A percentile compares a stretch with the other conserved stretches of the same genome.
Conservation (phyloP, 2,113 vertebrate genomes). For the Orycteropus afer region DNA sequence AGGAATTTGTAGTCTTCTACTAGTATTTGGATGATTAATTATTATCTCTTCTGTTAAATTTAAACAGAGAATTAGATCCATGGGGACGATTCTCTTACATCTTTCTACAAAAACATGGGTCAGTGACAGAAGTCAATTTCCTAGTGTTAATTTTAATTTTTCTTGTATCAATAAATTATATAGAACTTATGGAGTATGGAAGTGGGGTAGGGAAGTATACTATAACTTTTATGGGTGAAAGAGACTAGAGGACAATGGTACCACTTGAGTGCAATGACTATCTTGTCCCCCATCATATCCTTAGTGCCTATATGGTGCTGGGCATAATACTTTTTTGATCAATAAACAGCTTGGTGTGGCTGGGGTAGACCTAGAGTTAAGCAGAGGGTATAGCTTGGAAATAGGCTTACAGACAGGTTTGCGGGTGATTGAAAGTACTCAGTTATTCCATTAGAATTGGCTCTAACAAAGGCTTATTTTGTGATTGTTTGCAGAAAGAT, state of each 20-base stretch:
- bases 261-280: background rate
- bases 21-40: conserved; percentile 51
- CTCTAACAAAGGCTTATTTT: conserved; percentile 77
- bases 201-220: background rate
- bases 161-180: background rate
- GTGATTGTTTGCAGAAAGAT: conserved; percentile 91
- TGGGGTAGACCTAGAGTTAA: background rate
- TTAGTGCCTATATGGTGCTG: background rate
- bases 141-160: conserved; percentile 14
- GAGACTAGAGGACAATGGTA: background rate
- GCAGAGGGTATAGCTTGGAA: background rate
- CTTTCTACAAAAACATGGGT: background rate
- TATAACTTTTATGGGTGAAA: background rate
- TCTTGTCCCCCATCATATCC: background rate
- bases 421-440: background rate
- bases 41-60: conserved; percentile 42
- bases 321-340: background rate
- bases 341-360: background rate
- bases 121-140: background rate
- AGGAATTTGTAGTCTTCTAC: conserved; percentile 8
- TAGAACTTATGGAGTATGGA: background rate
- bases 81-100: background rate
- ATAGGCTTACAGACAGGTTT: background rate
- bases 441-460: background rate
- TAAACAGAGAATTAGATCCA: conserved; percentile 42